Evolutionary conservation across 2,888 invertebrate genomes (phyloP), one percentile per base, ranked within the genome.

Genomic region (Ethmia dodecea): DNA sequence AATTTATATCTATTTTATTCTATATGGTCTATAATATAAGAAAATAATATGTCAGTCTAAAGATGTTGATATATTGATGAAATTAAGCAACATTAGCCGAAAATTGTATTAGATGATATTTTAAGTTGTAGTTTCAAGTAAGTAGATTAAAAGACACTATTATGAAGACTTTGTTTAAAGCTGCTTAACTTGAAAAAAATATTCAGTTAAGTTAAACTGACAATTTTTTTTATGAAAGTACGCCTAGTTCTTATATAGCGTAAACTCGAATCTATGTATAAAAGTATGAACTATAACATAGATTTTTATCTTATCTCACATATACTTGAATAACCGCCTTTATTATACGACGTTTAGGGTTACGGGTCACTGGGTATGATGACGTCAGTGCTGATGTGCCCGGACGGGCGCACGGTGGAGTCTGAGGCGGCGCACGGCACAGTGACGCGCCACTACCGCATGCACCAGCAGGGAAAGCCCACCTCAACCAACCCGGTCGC

Each of bases 351-450:
- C 12, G 5, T 26, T 8, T 73, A 91, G 86, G 90, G 90, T 11
- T 91, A 89, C 55, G 96, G 96, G 1, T 95, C 95, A 0, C 83
- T 96, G 37, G 96, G 96, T 38, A 89, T 96, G 88, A 96, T 96
- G 96, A 95, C 95, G 11, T 95, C 94, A 35, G 95, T 96, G 15
- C 88, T 96, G 38, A 90, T 96, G 86, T 96, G 96, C 66, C 96
- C 96, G 0, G 96, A 88, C 62, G 88, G 88, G 2, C 93, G 93
- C 70, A 96, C 96, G 0, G 91, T 96, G 41, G 96, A 96, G 81
- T 91, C 96, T 0, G 96, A 96, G 76, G 96, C 96, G 22, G 96
- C 96, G 28, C 96, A 96, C 76, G 96, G 96, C 43, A 96, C 96
- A 3, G 96, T 96, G 38, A 96, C 95, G 5, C 89, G 95, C 35